Percentiles rank a stretch among this genome's conserved stretches.
Conservation (phyloP, 1,140 invertebrate species). For the Drosophila kurseongensis region DNA sequence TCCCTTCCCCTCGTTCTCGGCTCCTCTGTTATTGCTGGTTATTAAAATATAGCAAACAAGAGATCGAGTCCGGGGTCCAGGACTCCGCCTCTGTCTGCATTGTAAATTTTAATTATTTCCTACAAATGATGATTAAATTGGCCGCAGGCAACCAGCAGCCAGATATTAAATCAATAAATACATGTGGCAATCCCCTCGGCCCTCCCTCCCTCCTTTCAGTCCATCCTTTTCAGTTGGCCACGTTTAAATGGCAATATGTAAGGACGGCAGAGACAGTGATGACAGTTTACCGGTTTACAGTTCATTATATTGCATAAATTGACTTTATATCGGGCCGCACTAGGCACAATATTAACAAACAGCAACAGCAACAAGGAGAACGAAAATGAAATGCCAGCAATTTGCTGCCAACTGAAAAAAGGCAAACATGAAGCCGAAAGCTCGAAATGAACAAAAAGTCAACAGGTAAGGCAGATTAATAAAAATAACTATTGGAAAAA, state of each 20-base stretch:
- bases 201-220: neutral
- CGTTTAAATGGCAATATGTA: slow-evolving; percentile 67
- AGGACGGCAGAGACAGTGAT: slow-evolving; percentile 49
- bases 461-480: slow-evolving; percentile 32
- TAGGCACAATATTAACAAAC: slow-evolving; percentile 59
- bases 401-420: slow-evolving; percentile 39
- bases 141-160: slow-evolving; percentile 61
- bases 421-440: slow-evolving; percentile 7
- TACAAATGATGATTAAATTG: slow-evolving; percentile 82
- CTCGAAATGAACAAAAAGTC: slow-evolving; percentile 41
- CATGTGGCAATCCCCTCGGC: slow-evolving; percentile 16
- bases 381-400: slow-evolving; percentile 52
- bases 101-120: slow-evolving; percentile 81
- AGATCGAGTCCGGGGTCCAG: slow-evolving; percentile 13
- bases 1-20: neutral
- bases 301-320: slow-evolving; percentile 78
- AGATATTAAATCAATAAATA: slow-evolving; percentile 80
- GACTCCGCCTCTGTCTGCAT: slow-evolving; percentile 42
- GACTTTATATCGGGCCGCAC: slow-evolving; percentile 65
- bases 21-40: slow-evolving; percentile 50
- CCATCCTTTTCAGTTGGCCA: slow-evolving; percentile 20
- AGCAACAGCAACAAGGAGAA: slow-evolving; percentile 35
- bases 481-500: slow-evolving; percentile 24
- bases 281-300: slow-evolving; percentile 80
- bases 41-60: slow-evolving; percentile 63